A percentile compares a stretch with the other conserved stretches of the same genome.
phyloP scores from a whole-genome alignment of 2,113 vertebrate genomes.

The Vireo altiloquus region DNA sequence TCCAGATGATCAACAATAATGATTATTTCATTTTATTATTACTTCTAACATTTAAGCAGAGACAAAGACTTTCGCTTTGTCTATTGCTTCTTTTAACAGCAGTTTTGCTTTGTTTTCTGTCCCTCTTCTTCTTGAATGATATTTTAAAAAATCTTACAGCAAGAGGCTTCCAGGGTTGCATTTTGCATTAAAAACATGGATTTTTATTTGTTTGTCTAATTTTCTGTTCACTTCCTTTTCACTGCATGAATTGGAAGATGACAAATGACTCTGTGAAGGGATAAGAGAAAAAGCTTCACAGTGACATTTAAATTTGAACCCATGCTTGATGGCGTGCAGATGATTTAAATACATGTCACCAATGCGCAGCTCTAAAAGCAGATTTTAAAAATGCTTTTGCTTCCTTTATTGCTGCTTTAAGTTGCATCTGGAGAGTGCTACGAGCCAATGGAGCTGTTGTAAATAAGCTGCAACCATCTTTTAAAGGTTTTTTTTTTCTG shows the following conservation, averaged over 20 bases:
- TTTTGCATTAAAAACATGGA: slow-evolving; percentile 19
- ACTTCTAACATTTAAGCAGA: neutral
- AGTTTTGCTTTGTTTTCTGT: neutral
- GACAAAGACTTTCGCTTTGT: neutral
- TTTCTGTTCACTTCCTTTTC: neutral
- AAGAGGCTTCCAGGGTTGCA: neutral
- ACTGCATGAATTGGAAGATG: slow-evolving; percentile 1
- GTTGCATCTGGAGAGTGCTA: neutral
- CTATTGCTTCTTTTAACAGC: neutral
- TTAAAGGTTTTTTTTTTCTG: neutral
- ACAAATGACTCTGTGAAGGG: slow-evolving; percentile 17
- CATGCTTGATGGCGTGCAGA: slow-evolving; percentile 7
- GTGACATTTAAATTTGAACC: slow-evolving; percentile 30
- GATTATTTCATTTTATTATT: neutral
- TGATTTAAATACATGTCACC: slow-evolving; percentile 56
- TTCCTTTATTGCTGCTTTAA: slow-evolving; percentile 42
- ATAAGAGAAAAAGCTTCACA: neutral
- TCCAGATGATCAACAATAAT: neutral
- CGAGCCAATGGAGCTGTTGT: neutral
- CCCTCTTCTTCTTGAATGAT: neutral
- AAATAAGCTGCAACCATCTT: slow-evolving; percentile 15
- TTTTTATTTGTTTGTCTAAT: slow-evolving; percentile 41
- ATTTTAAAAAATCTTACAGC: neutral
- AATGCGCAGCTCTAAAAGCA: neutral
- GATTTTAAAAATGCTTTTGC: slow-evolving; percentile 37